phyloP scores from a whole-genome alignment of 2,113 vertebrate genomes.

The Vidua macroura region DNA sequence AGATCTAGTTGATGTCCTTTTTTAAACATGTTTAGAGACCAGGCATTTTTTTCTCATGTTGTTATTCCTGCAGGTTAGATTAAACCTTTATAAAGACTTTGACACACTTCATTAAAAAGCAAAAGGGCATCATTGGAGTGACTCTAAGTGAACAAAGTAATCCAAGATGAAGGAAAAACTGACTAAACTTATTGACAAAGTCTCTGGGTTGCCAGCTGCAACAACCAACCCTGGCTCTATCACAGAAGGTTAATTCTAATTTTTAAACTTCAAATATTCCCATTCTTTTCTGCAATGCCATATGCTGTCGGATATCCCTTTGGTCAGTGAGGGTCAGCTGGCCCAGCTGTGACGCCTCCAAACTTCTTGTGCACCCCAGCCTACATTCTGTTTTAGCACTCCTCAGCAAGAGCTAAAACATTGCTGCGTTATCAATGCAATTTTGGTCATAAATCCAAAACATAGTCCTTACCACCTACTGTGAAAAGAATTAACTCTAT shows the following conservation, averaged over 20 bases:
- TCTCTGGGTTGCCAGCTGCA: not conserved
- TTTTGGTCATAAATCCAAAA: not conserved
- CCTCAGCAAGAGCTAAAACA: not conserved
- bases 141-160: not conserved
- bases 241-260: not conserved
- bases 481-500: not conserved
- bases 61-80: not conserved
- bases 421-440: no score
- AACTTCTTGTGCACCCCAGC: not conserved
- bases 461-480: not conserved
- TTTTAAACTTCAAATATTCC: not conserved
- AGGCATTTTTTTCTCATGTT: not conserved
- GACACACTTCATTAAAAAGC: not conserved
- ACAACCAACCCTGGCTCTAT: not conserved
- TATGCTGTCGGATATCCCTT: accelerated
- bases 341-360: not conserved
- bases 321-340: not conserved
- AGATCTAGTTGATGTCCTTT: not conserved
- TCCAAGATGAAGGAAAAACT: not conserved
- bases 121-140: not conserved
- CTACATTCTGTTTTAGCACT: not conserved
- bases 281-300: not conserved
- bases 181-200: not conserved
- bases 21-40: not conserved
- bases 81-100: not conserved